Evolutionary conservation across 2,113 vertebrate species (phyloP), one percentile per base, ranked within the genome.

Genomic region (Zapornia atra): DNA sequence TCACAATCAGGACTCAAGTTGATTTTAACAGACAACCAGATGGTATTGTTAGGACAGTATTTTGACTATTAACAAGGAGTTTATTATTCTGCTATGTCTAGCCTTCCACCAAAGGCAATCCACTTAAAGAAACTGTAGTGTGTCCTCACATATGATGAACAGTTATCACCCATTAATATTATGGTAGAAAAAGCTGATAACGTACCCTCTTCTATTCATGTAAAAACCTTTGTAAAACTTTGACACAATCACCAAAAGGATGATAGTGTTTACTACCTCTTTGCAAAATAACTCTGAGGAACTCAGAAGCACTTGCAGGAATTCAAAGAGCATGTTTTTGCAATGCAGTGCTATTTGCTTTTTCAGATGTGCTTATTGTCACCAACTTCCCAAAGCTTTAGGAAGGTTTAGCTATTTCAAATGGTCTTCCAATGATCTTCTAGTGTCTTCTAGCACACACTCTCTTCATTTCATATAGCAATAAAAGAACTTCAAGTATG

Each of bases 81-180:
- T 94, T 94, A 95, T 96, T 89, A 86, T 90, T 88, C 90, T 79
- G 31, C 65, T 86, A 1, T 91, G 42, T 86, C 75, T 94, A 91
- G 92, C 78, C 86, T 95, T 82, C 61, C 85, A 96, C 61, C 61
- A 96, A 96, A 96, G 86, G n/a, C 81, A 89, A 83, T 75, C 59
- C 92, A 78, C 51, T n/a, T 66, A 71, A 79, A 88, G 68, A 73
- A 96, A 86, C 11, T 34, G 53, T 5, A 68, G 54, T 21, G 26
- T 73, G 22, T 26, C 42, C 60, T 90, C 88, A 80, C 10, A 46
- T 26, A 78, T 42, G 88, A 88, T 51, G 91, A 96, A 76, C 40
- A 92, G 40, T 28, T 85, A 92, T 31, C 28, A 56, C 53, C 96
- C 88, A 85, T 95, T 90, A 91, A 72, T 92, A 94, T 91, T 89